Conservation (phyloP, 2,888 invertebrate genomes). For the Tiliacea aurago region DNA sequence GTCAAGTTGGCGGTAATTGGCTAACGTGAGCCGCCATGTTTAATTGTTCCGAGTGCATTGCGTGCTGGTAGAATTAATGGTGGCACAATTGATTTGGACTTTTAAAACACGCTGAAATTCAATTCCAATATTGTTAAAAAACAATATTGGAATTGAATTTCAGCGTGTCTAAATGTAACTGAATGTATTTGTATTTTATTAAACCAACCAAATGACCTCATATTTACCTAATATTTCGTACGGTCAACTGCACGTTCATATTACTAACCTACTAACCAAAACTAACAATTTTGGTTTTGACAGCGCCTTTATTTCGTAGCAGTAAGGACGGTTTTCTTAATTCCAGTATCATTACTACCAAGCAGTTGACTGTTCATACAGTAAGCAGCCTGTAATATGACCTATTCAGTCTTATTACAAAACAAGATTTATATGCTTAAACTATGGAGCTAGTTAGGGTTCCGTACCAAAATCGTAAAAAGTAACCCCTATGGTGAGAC, state of each 20-base stretch:
- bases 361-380: not conserved
- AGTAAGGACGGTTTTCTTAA: not conserved
- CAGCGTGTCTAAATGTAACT: too few species aligned
- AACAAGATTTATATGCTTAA: too few species aligned
- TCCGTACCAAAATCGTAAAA: too few species aligned
- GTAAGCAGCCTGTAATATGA: not conserved
- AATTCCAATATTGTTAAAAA: too few species aligned
- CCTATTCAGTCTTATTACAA: too few species aligned
- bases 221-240: not conserved
- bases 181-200: not conserved
- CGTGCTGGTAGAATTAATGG: constrained; percentile 20
- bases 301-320: not conserved
- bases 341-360: not conserved
- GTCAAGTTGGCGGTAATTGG: constrained; percentile 28
- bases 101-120: too few species aligned
- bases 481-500: too few species aligned
- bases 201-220: not conserved
- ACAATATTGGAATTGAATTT: not conserved
- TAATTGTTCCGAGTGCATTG: constrained; percentile 38
- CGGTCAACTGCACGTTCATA: not conserved
- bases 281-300: not conserved
- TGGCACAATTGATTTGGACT: constrained; percentile 9
- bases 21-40: constrained; percentile 24
- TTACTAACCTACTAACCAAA: too few species aligned
- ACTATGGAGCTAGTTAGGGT: too few species aligned